Percentiles rank a stretch among this genome's conserved stretches.
Evolutionary conservation across 2,113 vertebrate species (phyloP).

Genomic region (Rhinoptilus africanus): DNA sequence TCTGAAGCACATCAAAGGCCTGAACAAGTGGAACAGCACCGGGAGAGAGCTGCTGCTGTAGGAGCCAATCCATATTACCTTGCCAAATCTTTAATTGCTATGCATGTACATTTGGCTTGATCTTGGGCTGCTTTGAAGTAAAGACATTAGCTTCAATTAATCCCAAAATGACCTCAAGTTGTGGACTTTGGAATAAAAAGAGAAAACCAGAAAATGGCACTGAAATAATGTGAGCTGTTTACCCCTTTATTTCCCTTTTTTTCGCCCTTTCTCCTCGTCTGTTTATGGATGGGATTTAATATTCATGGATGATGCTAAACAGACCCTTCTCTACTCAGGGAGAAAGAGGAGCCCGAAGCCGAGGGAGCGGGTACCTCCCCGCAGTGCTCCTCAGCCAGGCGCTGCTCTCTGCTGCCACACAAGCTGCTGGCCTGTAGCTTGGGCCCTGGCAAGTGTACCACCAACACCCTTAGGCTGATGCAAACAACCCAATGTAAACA

Average conservation of each 20-base stretch:
- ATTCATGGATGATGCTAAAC: not conserved
- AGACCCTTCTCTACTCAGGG: not conserved
- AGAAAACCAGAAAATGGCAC: not conserved
- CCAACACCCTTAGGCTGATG: not conserved
- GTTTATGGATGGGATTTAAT: not conserved
- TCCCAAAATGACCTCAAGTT: conserved; percentile 35
- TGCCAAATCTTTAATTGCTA: conserved; percentile 51
- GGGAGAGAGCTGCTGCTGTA: not conserved
- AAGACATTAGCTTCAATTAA: conserved; percentile 50
- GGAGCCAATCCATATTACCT: conserved; percentile 14
- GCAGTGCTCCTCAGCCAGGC: not conserved
- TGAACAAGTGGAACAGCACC: not conserved
- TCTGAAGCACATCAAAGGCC: conserved; percentile 47
- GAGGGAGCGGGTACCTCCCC: fast-evolving
- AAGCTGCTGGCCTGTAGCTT: not conserved
- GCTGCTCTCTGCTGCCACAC: fast-evolving
- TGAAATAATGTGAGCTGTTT: not conserved
- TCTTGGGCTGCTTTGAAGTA: conserved; percentile 39
- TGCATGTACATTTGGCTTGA: conserved; percentile 28
- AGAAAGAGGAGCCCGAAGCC: not conserved
- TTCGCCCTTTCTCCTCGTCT: not conserved
- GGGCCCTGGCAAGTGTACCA: fast-evolving
- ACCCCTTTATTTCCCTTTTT: not conserved
- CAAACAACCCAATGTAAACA: not conserved
- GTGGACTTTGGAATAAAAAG: not conserved